Conservation (phyloP, 1,140 invertebrate genomes). For the Phymastichus coffea region DNA sequence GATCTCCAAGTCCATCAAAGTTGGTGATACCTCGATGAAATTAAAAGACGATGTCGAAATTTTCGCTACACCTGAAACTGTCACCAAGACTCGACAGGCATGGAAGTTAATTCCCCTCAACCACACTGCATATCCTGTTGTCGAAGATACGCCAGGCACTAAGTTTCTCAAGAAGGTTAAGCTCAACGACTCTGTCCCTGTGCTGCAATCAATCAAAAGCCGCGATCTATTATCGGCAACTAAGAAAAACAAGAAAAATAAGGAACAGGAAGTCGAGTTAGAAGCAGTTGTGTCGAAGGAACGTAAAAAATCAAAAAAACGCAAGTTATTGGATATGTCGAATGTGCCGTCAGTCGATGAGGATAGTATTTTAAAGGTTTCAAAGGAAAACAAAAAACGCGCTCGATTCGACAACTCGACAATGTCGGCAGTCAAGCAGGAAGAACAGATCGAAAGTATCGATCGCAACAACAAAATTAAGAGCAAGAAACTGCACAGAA, state of each 20-base stretch:
- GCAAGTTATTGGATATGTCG: slow-evolving; percentile 17
- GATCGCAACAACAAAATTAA: too few relatives aligned
- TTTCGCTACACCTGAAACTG: neutral
- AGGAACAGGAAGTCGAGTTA: neutral
- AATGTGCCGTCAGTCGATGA: neutral
- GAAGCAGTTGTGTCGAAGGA: neutral
- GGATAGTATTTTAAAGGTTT: neutral
- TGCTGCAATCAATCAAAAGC: slow-evolving; percentile 1
- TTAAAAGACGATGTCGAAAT: neutral
- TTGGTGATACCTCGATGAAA: neutral
- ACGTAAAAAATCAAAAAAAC: slow-evolving; percentile 22
- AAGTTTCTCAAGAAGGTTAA: slow-evolving; percentile 44
- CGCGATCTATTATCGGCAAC: neutral
- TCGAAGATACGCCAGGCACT: slow-evolving; percentile 32
- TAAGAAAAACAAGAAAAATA: neutral
- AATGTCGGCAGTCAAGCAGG: neutral
- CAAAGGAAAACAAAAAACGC: neutral
- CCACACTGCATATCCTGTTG: slow-evolving; percentile 25
- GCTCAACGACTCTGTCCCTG: slow-evolving; percentile 44
- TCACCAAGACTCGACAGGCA: slow-evolving; percentile 2
- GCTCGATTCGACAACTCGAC: neutral
- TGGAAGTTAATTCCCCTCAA: slow-evolving; percentile 28
- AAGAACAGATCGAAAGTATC: neutral
- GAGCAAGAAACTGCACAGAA: too few relatives aligned
- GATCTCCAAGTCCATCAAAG: neutral